These are phyloP conservation scores for Clunio marinus DNA, from an alignment of 2,888 invertebrate species.

Conservation along the genomic window DNA sequence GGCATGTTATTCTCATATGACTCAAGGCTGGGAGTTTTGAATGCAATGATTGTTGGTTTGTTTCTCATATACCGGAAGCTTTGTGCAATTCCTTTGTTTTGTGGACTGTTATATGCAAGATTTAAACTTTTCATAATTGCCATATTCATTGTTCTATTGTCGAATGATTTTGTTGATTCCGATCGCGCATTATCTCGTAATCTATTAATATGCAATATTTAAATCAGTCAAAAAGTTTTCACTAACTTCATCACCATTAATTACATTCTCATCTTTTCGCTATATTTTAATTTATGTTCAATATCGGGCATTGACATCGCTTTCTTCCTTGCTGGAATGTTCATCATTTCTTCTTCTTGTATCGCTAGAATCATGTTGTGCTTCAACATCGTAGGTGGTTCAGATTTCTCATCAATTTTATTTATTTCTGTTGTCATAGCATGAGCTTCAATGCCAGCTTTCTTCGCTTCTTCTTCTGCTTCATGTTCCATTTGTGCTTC, in stretches of 20 bases:
- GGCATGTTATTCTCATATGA: constrained; percentile 58
- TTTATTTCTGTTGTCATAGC: constrained; percentile 42
- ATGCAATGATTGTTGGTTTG: constrained; percentile 83
- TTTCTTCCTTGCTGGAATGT: constrained; percentile 73
- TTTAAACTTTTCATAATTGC: constrained; percentile 63
- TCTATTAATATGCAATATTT: neutral
- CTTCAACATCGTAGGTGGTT: constrained; percentile 45
- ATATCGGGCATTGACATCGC: constrained; percentile 82
- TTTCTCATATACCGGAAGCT: constrained; percentile 87
- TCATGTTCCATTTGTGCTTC: constrained; percentile 41
- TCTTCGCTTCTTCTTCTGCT: constrained; percentile 38
- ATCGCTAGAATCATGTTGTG: constrained; percentile 45
- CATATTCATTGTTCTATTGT: constrained; percentile 61
- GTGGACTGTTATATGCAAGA: constrained; percentile 67
- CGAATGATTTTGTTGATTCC: constrained; percentile 74
- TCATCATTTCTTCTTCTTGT: constrained; percentile 60
- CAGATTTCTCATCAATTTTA: constrained; percentile 46
- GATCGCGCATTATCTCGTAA: constrained; percentile 59
- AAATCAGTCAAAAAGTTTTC: neutral
- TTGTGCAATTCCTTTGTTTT: constrained; percentile 74
- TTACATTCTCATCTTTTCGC: constrained; percentile 59
- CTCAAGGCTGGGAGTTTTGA: constrained; percentile 77
- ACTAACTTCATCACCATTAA: neutral
- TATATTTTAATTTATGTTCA: constrained; percentile 66
- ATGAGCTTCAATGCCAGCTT: neutral